Conservation (phyloP, 2,797 vertebrate species). For the Chanos chanos region DNA sequence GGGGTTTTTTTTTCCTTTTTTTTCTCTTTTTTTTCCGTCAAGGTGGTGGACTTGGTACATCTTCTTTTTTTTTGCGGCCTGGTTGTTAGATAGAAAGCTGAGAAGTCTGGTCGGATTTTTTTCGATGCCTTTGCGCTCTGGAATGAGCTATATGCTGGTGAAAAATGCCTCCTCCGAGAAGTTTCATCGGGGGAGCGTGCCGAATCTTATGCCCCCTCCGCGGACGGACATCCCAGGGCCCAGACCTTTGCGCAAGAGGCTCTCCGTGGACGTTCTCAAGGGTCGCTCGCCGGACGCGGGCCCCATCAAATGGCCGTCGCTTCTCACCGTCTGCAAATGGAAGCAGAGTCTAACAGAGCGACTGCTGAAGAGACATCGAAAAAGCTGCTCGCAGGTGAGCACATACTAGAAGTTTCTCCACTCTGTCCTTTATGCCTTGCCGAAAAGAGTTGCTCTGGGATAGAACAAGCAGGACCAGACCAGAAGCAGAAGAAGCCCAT, state of each 20-base stretch:
- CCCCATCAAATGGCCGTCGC: conserved; percentile 62
- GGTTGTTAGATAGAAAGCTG: conserved; percentile 12
- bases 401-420: not conserved
- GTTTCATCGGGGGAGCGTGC: conserved; percentile 61
- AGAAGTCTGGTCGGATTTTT: conserved; percentile 16
- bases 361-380: conserved; percentile 61
- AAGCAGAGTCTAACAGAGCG: conserved; percentile 63
- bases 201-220: conserved; percentile 53
- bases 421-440: too few species aligned
- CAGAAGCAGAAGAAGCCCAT: too few species aligned
- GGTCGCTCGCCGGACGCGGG: conserved; percentile 53
- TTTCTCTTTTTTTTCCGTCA: too few species aligned
- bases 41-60: too few species aligned
- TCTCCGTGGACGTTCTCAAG: conserved; percentile 59
- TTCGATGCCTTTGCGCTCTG: not conserved
- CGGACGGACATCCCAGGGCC: conserved; percentile 15
- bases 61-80: not conserved
- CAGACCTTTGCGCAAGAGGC: conserved; percentile 55
- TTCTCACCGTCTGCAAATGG: conserved; percentile 68
- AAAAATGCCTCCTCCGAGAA: conserved; percentile 50
- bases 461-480: too few species aligned
- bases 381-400: conserved; percentile 63
- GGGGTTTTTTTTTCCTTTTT: too few species aligned
- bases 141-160: conserved; percentile 61
- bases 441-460: too few species aligned